phyloP scores from a whole-genome alignment of 2,797 vertebrate species.

The Parambassis ranga region DNA sequence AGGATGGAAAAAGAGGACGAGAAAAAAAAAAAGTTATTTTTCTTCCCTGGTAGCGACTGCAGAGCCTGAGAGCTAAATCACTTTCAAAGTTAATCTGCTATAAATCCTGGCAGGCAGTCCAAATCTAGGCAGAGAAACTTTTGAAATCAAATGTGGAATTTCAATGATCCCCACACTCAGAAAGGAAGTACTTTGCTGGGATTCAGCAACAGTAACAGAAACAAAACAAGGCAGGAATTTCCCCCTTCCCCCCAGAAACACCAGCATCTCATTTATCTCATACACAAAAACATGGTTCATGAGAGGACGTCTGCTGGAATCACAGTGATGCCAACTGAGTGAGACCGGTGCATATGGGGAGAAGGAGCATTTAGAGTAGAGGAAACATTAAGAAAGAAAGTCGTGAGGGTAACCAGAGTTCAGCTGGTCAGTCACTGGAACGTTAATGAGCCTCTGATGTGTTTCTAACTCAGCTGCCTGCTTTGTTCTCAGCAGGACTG shows the following conservation, averaged over 20 bases:
- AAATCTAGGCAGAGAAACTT: constrained; percentile 66
- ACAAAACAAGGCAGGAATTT: constrained; percentile 11
- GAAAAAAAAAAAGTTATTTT: constrained; percentile 29
- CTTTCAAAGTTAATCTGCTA: constrained; percentile 74
- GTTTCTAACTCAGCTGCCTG: constrained; percentile 30
- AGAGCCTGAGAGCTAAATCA: constrained; percentile 65
- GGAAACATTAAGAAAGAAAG: constrained; percentile 16
- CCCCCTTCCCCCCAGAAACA: not conserved
- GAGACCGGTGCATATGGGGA: not conserved
- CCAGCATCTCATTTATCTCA: not conserved
- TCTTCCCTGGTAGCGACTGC: constrained; percentile 35
- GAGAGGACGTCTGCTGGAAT: constrained; percentile 4
- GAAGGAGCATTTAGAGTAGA: constrained; percentile 1
- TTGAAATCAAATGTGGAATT: constrained; percentile 64
- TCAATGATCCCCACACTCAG: constrained; percentile 40
- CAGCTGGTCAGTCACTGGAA: constrained; percentile 56
- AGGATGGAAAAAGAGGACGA: constrained; percentile 15
- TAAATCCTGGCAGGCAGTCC: constrained; percentile 66
- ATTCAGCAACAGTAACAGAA: constrained; percentile 14
- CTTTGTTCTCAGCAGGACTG: constrained; percentile 60
- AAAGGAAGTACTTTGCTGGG: constrained; percentile 1
- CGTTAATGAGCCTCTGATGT: constrained; percentile 56
- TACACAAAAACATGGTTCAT: not conserved
- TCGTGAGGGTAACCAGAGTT: constrained; percentile 48
- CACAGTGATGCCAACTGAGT: constrained; percentile 3